Percentiles rank a stretch among this genome's conserved stretches.
Evolutionary conservation across 1,140 invertebrate species (phyloP).

Genomic region (Ylistrum balloti): DNA sequence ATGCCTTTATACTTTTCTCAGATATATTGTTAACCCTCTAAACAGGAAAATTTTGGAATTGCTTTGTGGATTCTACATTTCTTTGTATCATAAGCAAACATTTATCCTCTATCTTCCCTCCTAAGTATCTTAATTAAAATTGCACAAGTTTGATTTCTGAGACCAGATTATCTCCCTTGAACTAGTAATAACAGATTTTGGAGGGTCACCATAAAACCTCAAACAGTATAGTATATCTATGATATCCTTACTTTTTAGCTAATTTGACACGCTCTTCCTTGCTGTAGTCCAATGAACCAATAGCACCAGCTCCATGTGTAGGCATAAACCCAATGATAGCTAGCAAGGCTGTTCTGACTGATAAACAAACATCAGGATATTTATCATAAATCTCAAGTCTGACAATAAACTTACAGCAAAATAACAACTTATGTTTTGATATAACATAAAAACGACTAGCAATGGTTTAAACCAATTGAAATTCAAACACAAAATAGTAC

Average conservation of each 20-base stretch:
- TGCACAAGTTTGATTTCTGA: not conserved
- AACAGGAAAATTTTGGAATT: too few species aligned
- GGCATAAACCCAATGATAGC: conserved; percentile 97
- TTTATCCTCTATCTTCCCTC: not conserved
- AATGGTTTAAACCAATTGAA: too few species aligned
- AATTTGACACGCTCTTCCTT: conserved; percentile 91
- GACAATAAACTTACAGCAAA: not conserved
- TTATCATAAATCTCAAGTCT: not conserved
- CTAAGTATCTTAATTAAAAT: too few species aligned
- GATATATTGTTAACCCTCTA: not conserved
- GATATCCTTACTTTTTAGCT: conserved; percentile 87
- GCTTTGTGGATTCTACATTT: not conserved
- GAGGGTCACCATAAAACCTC: not conserved
- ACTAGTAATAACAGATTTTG: not conserved
- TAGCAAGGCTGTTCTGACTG: conserved; percentile 94
- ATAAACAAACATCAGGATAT: conserved; percentile 84
- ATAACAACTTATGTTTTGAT: too few species aligned
- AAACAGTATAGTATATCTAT: not conserved
- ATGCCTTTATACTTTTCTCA: not conserved
- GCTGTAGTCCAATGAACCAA: conserved; percentile 94
- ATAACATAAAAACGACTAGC: too few species aligned
- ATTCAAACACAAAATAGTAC: too few species aligned
- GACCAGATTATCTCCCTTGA: not conserved
- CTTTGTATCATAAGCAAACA: not conserved
- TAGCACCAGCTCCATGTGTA: conserved; percentile 91